Conservation (phyloP, 2,113 vertebrate genomes). For the Verasper variegatus region DNA sequence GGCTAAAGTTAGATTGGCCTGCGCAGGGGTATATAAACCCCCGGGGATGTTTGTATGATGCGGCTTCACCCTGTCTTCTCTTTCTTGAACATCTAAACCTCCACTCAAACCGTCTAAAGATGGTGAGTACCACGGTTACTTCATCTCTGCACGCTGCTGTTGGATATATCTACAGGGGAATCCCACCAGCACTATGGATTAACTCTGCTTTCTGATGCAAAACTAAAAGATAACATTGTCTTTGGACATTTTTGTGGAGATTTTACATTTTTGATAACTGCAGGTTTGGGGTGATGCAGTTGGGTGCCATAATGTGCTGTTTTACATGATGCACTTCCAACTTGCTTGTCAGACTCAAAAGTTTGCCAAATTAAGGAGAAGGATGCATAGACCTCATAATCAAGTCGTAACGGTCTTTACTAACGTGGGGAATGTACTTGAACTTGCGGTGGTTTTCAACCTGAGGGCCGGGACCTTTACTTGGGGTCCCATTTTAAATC, state of each 20-base stretch:
- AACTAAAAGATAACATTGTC: constrained; percentile 17
- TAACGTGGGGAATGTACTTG: neutral
- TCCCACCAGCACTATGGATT: constrained; percentile 47
- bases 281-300: constrained; percentile 5
- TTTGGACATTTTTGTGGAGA: neutral
- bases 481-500: neutral
- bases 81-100: constrained; percentile 78
- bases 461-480: neutral
- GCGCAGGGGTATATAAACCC: constrained; percentile 79
- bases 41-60: constrained; percentile 49
- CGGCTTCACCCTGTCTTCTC: constrained; percentile 82
- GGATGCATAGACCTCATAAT: neutral
- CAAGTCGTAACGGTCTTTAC: neutral
- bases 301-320: constrained; percentile 4
- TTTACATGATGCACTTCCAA: neutral
- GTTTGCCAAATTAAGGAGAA: neutral
- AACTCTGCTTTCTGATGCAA: constrained; percentile 18
- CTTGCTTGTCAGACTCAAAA: no score
- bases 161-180: constrained; percentile 44
- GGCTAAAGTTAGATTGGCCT: constrained; percentile 82
- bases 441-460: neutral
- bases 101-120: constrained; percentile 78
- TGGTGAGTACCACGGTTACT: constrained; percentile 82
- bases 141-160: constrained; percentile 38
- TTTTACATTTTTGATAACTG: neutral